Percentiles rank a stretch among this genome's conserved stretches.
Conservation (phyloP, 2,797 vertebrate genomes). For the Limnodromus scolopaceus region DNA sequence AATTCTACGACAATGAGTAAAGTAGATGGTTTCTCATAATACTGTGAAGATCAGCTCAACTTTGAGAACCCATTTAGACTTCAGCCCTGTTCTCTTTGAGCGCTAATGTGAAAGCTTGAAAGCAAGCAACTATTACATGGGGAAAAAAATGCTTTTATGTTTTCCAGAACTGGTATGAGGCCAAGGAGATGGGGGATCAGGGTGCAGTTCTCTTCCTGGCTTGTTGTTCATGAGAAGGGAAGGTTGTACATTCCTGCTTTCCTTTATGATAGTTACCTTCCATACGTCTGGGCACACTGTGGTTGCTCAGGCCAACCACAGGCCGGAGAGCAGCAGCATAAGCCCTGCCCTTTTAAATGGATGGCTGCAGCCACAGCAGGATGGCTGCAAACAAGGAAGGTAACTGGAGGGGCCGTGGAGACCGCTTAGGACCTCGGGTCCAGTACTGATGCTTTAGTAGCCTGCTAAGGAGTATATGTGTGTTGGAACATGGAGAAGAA, state of each 20-base stretch:
- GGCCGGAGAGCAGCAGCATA: neutral
- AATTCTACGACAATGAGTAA: neutral
- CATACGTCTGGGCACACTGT: rapidly evolving
- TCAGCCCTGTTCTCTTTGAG: neutral
- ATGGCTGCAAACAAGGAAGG: neutral
- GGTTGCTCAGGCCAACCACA: neutral
- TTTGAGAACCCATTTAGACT: neutral
- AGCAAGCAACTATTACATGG: neutral
- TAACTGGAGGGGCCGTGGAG: neutral
- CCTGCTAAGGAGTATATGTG: neutral
- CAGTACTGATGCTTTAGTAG: neutral
- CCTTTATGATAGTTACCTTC: neutral
- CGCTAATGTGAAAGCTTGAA: neutral
- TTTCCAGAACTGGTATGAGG: neutral
- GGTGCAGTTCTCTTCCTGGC: neutral
- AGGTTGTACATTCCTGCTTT: neutral
- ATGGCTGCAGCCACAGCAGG: neutral
- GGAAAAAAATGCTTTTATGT: neutral
- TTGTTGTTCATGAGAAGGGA: neutral
- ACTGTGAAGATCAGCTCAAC: neutral
- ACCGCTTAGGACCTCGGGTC: neutral
- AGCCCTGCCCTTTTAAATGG: neutral
- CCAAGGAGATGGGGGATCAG: neutral
- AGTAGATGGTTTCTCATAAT: neutral
- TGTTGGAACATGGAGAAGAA: neutral